A percentile compares a stretch with the other conserved stretches of the same genome.
These are phyloP conservation scores for Bryconaethiops microstoma DNA, from an alignment of 2,797 vertebrate genomes.

Conservation along the genomic window DNA sequence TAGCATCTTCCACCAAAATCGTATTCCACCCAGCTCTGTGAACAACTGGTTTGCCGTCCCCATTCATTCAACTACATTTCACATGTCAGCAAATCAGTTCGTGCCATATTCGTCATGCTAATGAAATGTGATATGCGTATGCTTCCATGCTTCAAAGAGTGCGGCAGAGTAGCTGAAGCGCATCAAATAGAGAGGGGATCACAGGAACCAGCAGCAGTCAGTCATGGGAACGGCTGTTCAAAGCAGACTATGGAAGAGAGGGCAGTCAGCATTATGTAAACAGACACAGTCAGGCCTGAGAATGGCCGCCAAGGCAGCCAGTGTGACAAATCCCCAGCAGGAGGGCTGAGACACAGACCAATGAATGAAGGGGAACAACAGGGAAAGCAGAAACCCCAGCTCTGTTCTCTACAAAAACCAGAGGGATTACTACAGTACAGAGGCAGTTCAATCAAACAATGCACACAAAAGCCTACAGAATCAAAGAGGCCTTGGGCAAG, in stretches of 20 bases:
- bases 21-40: slow-evolving; percentile 15
- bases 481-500: slow-evolving; percentile 53
- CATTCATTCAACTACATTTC: neutral
- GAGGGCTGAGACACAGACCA: slow-evolving; percentile 52
- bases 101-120: neutral
- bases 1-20: slow-evolving; percentile 18
- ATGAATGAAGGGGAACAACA: slow-evolving; percentile 58
- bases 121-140: neutral
- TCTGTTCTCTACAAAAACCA: slow-evolving; percentile 61
- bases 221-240: slow-evolving; percentile 27
- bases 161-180: neutral
- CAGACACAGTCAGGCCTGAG: slow-evolving; percentile 49
- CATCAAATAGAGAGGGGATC: slow-evolving; percentile 7
- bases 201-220: slow-evolving; percentile 16
- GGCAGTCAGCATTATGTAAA: slow-evolving; percentile 49
- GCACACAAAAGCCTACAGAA: slow-evolving; percentile 45
- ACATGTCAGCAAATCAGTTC: neutral
- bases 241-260: slow-evolving; percentile 39
- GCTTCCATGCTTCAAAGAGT: neutral
- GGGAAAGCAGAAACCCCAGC: slow-evolving; percentile 59
- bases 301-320: slow-evolving; percentile 54
- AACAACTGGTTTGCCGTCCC: neutral
- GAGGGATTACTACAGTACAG: slow-evolving; percentile 63
- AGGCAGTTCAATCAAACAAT: slow-evolving; percentile 52
- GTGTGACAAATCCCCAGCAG: slow-evolving; percentile 62